Percentiles rank a stretch among this genome's conserved stretches.
phyloP scores from a whole-genome alignment of 1,140 invertebrate species.

The Solen grandis region DNA sequence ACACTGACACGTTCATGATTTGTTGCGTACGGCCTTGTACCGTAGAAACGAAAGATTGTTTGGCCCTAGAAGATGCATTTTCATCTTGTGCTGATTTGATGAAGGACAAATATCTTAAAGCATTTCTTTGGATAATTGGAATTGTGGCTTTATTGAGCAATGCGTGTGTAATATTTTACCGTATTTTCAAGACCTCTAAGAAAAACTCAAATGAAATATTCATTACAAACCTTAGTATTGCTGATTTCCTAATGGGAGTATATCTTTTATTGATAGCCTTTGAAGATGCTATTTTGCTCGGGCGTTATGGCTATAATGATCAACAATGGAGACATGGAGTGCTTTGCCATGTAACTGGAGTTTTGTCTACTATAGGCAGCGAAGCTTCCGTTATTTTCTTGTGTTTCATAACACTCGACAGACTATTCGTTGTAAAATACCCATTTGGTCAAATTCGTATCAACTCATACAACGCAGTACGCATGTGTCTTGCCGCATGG shows the following conservation, averaged over 20 bases:
- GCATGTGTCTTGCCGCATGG: too few species aligned
- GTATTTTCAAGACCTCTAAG: constrained; percentile 40
- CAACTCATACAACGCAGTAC: too few species aligned
- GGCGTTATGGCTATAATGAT: constrained; percentile 61
- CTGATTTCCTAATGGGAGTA: constrained; percentile 76
- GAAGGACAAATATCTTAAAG: constrained; percentile 52
- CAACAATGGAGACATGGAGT: constrained; percentile 59
- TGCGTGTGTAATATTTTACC: constrained; percentile 53
- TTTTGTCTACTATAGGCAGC: constrained; percentile 63
- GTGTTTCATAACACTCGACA: constrained; percentile 65
- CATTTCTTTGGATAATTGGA: constrained; percentile 66
- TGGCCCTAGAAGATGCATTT: constrained; percentile 57
- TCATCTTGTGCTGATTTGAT: constrained; percentile 67
- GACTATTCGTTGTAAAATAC: constrained; percentile 63
- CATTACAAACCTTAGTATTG: constrained; percentile 67
- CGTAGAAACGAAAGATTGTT: constrained; percentile 49
- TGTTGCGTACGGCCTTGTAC: constrained; percentile 14
- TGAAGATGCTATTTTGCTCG: constrained; percentile 64
- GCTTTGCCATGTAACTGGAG: constrained; percentile 65
- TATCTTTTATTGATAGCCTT: constrained; percentile 73
- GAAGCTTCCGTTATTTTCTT: constrained; percentile 65
- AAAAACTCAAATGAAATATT: constrained; percentile 66
- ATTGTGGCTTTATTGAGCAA: constrained; percentile 62
- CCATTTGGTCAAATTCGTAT: too few species aligned
- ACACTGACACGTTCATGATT: neutral